A percentile compares a stretch with the other conserved stretches of the same genome.
Evolutionary conservation across 2,113 vertebrate species (phyloP).

Genomic region (Theropithecus gelada): DNA sequence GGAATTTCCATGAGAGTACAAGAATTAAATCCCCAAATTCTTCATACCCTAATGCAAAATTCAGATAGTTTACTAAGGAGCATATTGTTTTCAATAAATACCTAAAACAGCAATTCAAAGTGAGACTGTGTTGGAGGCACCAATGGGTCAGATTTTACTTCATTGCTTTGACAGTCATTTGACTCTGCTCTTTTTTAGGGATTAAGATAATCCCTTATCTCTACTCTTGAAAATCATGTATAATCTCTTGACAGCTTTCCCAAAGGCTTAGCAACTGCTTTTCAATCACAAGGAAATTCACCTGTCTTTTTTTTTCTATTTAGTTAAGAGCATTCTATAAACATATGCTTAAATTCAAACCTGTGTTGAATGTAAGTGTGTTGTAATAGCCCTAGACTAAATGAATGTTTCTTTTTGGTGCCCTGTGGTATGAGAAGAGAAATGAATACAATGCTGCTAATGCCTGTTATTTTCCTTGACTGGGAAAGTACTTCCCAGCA

Average conservation of each 20-base stretch:
- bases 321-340: conserved; percentile 67
- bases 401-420: neutral
- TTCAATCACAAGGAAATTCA: conserved; percentile 70
- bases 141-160: conserved; percentile 53
- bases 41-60: neutral
- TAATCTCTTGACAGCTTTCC: conserved; percentile 70
- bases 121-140: neutral
- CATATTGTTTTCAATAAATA: neutral
- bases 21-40: neutral
- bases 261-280: conserved; percentile 66
- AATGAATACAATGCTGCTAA: neutral
- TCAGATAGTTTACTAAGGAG: neutral
- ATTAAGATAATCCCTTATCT: conserved; percentile 45
- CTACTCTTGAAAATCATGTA: conserved; percentile 66
- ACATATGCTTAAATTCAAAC: conserved; percentile 33
- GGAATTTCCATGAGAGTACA: neutral
- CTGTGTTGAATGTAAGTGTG: neutral
- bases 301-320: conserved; percentile 48
- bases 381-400: neutral
- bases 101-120: neutral
- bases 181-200: conserved; percentile 57
- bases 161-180: conserved; percentile 51
- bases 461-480: neutral
- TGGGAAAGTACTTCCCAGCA: conserved; percentile 10
- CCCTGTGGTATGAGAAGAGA: neutral